phyloP scores from a whole-genome alignment of 2,113 vertebrate species.

The Amphilophus citrinellus region DNA sequence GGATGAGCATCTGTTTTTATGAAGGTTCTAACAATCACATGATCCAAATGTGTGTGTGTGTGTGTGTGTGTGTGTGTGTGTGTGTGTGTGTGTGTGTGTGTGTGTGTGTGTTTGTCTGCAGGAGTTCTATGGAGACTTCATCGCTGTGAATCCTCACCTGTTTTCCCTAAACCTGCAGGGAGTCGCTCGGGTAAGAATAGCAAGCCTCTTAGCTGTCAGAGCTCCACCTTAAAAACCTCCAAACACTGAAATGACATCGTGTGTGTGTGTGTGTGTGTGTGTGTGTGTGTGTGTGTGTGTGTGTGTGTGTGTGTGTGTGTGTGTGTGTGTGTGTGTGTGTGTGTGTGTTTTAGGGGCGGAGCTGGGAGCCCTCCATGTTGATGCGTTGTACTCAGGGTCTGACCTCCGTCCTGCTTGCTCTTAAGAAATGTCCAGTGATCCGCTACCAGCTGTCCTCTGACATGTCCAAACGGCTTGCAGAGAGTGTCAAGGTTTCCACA shows the following conservation, averaged over 20 bases:
- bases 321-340: background rate
- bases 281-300: too few relatives aligned
- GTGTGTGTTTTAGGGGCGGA: constrained; percentile 84
- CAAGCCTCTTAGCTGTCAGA: accelerated
- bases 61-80: too few relatives aligned
- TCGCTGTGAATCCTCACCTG: constrained; percentile 96
- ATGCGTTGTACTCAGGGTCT: constrained; percentile 91
- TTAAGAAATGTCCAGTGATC: constrained; percentile 99
- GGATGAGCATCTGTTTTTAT: too few relatives aligned
- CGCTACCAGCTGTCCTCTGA: constrained; percentile 96
- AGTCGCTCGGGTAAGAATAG: constrained; percentile 86
- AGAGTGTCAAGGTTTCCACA: constrained; percentile 89
- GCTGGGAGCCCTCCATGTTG: constrained; percentile 89
- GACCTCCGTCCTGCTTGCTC: constrained; percentile 92
- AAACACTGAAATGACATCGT: background rate
- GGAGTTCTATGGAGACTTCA: constrained; percentile 99
- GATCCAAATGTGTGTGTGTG: too few relatives aligned
- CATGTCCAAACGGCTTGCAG: constrained; percentile 89
- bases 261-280: too few relatives aligned
- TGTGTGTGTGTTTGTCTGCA: constrained; percentile 54
- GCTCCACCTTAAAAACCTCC: background rate
- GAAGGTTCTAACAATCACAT: too few relatives aligned
- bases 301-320: too few relatives aligned
- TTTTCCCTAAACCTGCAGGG: constrained; percentile 95
- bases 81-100: background rate